A percentile compares a stretch with the other conserved stretches of the same genome.
Evolutionary conservation across 2,113 vertebrate genomes (phyloP).

Genomic region (Pampusana beccarii): DNA sequence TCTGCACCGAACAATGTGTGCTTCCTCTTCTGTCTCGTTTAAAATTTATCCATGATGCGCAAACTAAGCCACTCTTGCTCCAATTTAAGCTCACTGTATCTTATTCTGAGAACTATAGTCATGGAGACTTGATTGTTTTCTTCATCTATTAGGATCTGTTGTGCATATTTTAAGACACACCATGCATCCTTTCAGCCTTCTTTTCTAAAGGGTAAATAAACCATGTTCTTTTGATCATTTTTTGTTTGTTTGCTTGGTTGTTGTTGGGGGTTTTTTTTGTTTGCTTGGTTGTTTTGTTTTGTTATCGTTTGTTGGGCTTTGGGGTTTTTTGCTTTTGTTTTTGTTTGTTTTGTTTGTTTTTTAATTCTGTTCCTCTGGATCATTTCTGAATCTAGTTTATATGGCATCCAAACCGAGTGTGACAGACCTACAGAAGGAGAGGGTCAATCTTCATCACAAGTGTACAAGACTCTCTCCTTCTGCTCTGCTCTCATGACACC

Average conservation of each 20-base stretch:
- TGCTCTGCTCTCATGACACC: too few relatives aligned
- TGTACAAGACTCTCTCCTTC: not conserved
- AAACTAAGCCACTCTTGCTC: not conserved
- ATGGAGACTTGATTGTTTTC: not conserved
- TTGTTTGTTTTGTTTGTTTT: not conserved
- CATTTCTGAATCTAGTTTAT: not conserved
- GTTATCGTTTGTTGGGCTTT: too few relatives aligned
- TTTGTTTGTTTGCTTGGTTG: not conserved
- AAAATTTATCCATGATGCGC: fast-evolving
- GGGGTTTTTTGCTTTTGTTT: too few relatives aligned
- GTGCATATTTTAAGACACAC: not conserved
- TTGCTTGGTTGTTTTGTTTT: too few relatives aligned
- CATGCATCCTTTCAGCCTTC: not conserved
- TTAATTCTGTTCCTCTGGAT: not conserved
- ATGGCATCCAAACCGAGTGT: not conserved
- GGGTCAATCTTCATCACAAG: fast-evolving
- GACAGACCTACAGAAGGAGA: not conserved
- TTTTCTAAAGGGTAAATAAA: not conserved
- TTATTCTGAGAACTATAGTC: not conserved
- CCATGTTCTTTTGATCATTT: not conserved
- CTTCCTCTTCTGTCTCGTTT: not conserved
- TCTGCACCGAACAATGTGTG: not conserved
- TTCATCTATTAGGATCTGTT: not conserved
- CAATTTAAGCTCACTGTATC: not conserved
- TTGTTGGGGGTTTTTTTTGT: too few relatives aligned